Percentiles rank a stretch among this genome's conserved stretches.
Evolutionary conservation across 2,797 vertebrate genomes (phyloP).

Genomic region (Chrysocyon brachyurus): DNA sequence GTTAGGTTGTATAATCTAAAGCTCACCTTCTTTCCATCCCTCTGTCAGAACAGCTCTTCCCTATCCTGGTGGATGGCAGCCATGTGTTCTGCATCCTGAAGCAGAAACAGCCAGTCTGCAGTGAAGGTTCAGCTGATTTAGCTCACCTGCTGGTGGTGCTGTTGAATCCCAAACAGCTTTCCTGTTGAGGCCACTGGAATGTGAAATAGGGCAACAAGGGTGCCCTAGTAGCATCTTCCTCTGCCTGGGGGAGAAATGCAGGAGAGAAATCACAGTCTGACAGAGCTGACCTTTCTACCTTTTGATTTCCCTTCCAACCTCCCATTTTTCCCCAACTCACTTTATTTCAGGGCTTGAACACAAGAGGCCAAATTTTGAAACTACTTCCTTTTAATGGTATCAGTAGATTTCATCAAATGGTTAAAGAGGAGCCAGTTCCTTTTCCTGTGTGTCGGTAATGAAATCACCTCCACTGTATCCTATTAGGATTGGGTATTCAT

Average conservation of each 20-base stretch:
- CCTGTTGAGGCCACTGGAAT: background rate
- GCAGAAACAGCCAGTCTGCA: background rate
- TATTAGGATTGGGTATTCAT: background rate
- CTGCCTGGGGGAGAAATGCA: background rate
- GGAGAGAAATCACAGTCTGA: background rate
- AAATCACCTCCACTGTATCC: background rate
- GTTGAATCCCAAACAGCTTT: background rate
- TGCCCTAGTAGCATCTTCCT: background rate
- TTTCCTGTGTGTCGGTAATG: background rate
- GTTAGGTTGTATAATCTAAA: background rate
- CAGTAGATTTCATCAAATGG: background rate
- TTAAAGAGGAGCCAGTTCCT: background rate
- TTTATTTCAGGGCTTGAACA: conserved; percentile 30
- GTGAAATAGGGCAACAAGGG: background rate
- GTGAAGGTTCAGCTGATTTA: background rate
- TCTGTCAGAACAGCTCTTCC: background rate
- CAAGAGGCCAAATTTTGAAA: conserved; percentile 28
- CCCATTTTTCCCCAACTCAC: background rate
- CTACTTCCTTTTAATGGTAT: background rate
- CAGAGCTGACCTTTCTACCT: background rate
- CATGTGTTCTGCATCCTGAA: background rate
- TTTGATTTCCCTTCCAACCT: background rate
- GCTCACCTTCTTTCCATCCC: background rate
- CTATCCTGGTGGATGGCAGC: background rate
- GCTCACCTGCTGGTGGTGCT: background rate